These are phyloP conservation scores for Amblyornis subalaris DNA, from an alignment of 2,113 vertebrate genomes.

Conservation along the genomic window DNA sequence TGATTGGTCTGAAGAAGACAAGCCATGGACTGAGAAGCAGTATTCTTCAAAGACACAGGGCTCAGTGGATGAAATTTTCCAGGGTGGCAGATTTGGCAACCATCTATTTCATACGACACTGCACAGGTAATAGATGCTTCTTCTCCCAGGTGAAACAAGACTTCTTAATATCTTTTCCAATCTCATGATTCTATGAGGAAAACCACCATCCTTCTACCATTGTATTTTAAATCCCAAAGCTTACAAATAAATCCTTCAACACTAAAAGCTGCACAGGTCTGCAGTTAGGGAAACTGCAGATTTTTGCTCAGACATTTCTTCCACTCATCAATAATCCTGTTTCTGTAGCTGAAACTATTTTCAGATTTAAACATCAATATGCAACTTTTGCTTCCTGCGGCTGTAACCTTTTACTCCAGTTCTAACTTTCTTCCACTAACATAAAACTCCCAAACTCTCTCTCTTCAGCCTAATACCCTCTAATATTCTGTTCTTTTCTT, in stretches of 20 bases:
- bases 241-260: not conserved
- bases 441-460: not conserved
- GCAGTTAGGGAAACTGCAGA: not conserved
- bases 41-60: not conserved
- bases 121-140: not conserved
- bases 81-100: not conserved
- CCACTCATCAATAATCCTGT: not conserved
- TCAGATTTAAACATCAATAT: not conserved
- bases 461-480: slow-evolving; percentile 37
- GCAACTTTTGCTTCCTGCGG: not conserved
- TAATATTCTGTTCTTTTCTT: slow-evolving; percentile 62
- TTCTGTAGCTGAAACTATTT: not conserved
- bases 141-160: not conserved
- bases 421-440: slow-evolving; percentile 39
- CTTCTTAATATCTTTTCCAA: not conserved
- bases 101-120: not conserved
- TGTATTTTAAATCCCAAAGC: not conserved
- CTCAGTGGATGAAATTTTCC: not conserved
- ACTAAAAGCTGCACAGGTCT: not conserved
- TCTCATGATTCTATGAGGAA: not conserved
- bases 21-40: not conserved
- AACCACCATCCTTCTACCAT: not conserved
- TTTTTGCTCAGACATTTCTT: not conserved
- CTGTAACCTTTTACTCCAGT: not conserved
- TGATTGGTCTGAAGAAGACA: not conserved